Percentiles rank a stretch among this genome's conserved stretches.
Conservation (phyloP, 2,888 invertebrate genomes). For the Litoditis marina region DNA sequence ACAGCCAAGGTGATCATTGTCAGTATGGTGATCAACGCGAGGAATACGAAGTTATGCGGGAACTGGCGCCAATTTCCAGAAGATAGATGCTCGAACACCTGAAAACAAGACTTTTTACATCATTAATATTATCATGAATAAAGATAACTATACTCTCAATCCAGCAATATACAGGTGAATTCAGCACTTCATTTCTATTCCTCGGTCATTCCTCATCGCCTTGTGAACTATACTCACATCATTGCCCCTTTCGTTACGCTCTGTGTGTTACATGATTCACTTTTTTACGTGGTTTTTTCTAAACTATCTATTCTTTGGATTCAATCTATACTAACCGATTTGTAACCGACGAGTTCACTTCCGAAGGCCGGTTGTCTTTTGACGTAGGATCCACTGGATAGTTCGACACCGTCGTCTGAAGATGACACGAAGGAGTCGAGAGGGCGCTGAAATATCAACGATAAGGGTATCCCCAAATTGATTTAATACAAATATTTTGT, state of each 20-base stretch:
- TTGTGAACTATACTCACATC: background rate
- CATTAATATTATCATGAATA: too few species aligned
- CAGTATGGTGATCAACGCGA: conserved; percentile 47
- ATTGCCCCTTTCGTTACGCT: too few species aligned
- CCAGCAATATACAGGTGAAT: too few species aligned
- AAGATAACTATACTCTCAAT: too few species aligned
- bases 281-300: conserved; percentile 1
- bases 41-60: conserved; percentile 50
- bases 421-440: conserved; percentile 38
- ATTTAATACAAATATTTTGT: too few species aligned
- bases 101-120: too few species aligned
- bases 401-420: conserved; percentile 10
- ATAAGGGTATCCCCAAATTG: background rate
- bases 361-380: conserved; percentile 48
- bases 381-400: conserved; percentile 38
- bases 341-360: conserved; percentile 33
- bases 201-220: too few species aligned
- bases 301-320: too few species aligned
- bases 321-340: conserved; percentile 29
- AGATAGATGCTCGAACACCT: conserved; percentile 41
- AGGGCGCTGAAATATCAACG: conserved; percentile 29
- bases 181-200: too few species aligned
- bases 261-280: too few species aligned
- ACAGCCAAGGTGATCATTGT: conserved; percentile 41
- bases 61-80: conserved; percentile 46